Percentiles rank a stretch among this genome's conserved stretches.
Conservation (phyloP, 2,888 invertebrate species). For the Malthinus flaveolus region DNA sequence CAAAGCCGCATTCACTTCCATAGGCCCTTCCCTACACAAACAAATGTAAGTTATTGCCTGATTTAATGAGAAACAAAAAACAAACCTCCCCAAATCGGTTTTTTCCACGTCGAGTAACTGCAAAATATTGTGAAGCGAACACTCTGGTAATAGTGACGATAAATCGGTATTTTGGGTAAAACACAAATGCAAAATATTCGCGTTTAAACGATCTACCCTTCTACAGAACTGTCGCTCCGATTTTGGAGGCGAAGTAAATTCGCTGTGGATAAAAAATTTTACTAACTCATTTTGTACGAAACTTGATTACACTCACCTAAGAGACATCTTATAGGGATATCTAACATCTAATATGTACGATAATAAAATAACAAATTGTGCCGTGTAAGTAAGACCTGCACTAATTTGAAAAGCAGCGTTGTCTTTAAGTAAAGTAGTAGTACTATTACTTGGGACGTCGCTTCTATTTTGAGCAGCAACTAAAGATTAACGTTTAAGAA, state of each 20-base stretch:
- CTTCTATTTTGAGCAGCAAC: slow-evolving; percentile 61
- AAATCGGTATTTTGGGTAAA: slow-evolving; percentile 74
- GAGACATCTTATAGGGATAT: slow-evolving; percentile 74
- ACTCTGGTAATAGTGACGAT: slow-evolving; percentile 65
- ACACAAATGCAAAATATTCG: slow-evolving; percentile 78
- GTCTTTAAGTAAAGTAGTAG: slow-evolving; percentile 61
- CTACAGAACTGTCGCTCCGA: slow-evolving; percentile 71
- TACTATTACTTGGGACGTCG: slow-evolving; percentile 54
- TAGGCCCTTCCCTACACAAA: slow-evolving; percentile 61
- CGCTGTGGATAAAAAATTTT: slow-evolving; percentile 58
- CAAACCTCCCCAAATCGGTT: slow-evolving; percentile 74
- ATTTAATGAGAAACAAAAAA: background rate
- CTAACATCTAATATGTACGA: slow-evolving; percentile 82
- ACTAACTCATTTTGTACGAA: too few relatives aligned
- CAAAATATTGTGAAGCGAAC: slow-evolving; percentile 73
- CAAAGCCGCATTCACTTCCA: slow-evolving; percentile 61
- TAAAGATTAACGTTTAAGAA: background rate
- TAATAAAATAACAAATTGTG: slow-evolving; percentile 80
- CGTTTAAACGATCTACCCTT: slow-evolving; percentile 77
- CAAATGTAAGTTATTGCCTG: background rate
- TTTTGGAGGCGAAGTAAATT: slow-evolving; percentile 58
- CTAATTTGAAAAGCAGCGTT: slow-evolving; percentile 74
- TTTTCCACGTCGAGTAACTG: slow-evolving; percentile 67
- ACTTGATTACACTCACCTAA: slow-evolving; percentile 57
- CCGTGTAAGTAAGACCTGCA: slow-evolving; percentile 83